Evolutionary conservation across 2,888 invertebrate genomes (phyloP).

Genomic region (Lysandra bellargus): DNA sequence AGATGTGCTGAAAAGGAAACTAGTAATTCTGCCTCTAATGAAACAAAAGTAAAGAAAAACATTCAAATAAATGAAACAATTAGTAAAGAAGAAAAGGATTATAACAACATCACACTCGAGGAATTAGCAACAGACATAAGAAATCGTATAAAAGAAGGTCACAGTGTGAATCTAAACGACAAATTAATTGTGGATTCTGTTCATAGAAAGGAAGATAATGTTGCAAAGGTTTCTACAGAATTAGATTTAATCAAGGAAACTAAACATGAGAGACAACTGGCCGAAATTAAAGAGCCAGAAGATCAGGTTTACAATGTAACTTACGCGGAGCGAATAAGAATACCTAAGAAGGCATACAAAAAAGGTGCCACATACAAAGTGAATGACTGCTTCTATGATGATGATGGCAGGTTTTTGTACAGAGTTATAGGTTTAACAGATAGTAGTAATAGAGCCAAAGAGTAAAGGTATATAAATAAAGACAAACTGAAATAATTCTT

Average conservation of each 20-base stretch:
- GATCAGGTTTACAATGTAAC: conserved; percentile 49
- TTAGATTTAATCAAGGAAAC: conserved; percentile 49
- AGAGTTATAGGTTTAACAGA: conserved; percentile 85
- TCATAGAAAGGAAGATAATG: conserved; percentile 39
- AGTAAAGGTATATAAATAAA: background rate
- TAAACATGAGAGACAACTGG: conserved; percentile 46
- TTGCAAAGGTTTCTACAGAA: conserved; percentile 48
- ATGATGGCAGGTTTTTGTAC: conserved; percentile 89
- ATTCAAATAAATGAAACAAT: conserved; percentile 33
- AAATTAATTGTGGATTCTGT: conserved; percentile 58
- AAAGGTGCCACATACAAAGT: conserved; percentile 86
- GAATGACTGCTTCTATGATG: conserved; percentile 89
- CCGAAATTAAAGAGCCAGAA: conserved; percentile 50
- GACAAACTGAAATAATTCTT: background rate
- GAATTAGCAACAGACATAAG: conserved; percentile 61
- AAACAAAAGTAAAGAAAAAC: conserved; percentile 42
- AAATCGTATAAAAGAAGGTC: conserved; percentile 58
- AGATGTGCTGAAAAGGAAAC: conserved; percentile 54
- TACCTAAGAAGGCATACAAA: conserved; percentile 84
- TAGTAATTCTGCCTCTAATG: conserved; percentile 41
- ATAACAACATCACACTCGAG: conserved; percentile 34
- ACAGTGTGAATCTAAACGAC: conserved; percentile 57
- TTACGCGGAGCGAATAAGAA: conserved; percentile 83
- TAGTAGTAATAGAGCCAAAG: conserved; percentile 31
- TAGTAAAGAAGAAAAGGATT: conserved; percentile 33